Conservation (phyloP, 2,113 vertebrate species). For the Oceanites oceanicus region DNA sequence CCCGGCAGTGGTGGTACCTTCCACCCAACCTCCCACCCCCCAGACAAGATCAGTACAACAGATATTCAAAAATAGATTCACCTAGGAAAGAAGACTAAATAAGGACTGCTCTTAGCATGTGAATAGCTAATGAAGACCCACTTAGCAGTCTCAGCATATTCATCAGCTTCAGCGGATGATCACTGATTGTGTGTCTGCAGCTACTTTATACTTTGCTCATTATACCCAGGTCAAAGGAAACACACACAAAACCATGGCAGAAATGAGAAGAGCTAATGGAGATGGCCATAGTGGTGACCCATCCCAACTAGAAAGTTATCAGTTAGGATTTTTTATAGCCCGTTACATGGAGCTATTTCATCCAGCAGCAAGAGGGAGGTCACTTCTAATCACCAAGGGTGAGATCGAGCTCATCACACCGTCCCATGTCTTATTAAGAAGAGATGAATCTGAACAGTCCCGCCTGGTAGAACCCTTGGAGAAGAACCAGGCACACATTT, state of each 20-base stretch:
- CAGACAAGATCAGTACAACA: neutral
- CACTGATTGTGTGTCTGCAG: conserved; percentile 55
- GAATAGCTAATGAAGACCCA: conserved; percentile 55
- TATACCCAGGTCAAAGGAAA: conserved; percentile 46
- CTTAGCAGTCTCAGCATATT: conserved; percentile 50
- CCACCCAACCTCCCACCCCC: neutral
- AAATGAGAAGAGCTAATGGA: neutral
- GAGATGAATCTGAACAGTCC: neutral
- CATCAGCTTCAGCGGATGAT: conserved; percentile 37
- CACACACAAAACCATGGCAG: neutral
- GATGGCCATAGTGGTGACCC: neutral
- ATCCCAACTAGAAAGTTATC: conserved; percentile 14
- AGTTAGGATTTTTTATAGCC: conserved; percentile 21
- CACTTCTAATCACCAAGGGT: neutral
- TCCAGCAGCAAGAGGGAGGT: neutral
- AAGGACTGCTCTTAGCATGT: neutral
- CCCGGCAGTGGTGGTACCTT: neutral
- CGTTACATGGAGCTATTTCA: neutral
- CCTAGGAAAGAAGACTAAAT: conserved; percentile 32
- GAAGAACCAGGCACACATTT: neutral
- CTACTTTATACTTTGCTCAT: conserved; percentile 15
- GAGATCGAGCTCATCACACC: neutral
- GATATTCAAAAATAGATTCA: conserved; percentile 27
- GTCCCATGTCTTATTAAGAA: neutral
- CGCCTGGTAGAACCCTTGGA: neutral